Evolutionary conservation across 2,797 vertebrate species (phyloP), one percentile per base, ranked within the genome.

Genomic region (Perodicticus potto): DNA sequence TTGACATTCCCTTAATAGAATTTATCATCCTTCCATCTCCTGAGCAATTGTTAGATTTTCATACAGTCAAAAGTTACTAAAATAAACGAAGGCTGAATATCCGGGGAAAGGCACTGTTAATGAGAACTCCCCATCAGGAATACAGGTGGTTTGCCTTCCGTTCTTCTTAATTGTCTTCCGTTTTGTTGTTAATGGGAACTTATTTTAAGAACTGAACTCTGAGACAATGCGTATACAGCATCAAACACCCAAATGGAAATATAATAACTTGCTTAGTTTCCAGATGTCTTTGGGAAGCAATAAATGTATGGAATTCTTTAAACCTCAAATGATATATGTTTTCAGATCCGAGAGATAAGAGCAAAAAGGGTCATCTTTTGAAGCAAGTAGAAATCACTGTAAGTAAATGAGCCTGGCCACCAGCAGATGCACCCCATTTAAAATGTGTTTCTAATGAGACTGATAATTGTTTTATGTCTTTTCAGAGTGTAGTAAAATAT

Each of bases 171-270:
- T 89, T 49, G 20, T 59, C 86, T 95, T 94, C 53, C 27, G 61
- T 74, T 95, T 96, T 49, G 65, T 97, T 93, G 93, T 91, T 70
- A 17, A 86, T 93, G 83, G 86, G 23, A 96, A 89, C 8, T 59
- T 94, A 88, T 94, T 89, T 94, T 91, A 93, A 96, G 78, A 89
- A 65, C 27, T 93, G 43, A 86, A 94, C 78, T 91, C 72, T 61
- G 32, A 86, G 27, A 32, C 63, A 65, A 63, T 61, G 63, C 20
- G 19, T 61, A 43, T 65, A 85, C 13, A 1, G 49, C 86, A 63
- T 89, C 92, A 97, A 49, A 63, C 80, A 77, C 57, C 40, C 57
- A 86, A 70, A 69, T 70, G 37, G 65, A 94, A 91, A 80, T 89
- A 70, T 72, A 93, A 72, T 83, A 37, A 96, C 74, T 74, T 49